Percentiles rank a stretch among this genome's conserved stretches.
phyloP scores from a whole-genome alignment of 1,140 invertebrate species.

The Drosophila kikkawai region DNA sequence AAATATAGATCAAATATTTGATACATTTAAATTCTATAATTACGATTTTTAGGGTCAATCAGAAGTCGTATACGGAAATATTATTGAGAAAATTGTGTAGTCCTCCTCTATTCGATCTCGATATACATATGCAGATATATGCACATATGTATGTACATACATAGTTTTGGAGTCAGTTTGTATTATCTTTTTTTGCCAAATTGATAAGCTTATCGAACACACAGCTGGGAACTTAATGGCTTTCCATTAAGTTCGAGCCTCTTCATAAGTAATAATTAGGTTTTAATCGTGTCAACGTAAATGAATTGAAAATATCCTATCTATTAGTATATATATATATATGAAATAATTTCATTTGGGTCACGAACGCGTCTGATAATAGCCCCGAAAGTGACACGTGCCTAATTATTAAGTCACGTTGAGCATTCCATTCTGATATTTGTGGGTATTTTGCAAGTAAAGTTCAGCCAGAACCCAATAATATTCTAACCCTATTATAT shows the following conservation, averaged over 20 bases:
- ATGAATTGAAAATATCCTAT: conserved; percentile 31
- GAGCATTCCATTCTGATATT: conserved; percentile 10
- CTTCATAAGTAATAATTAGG: conserved; percentile 6
- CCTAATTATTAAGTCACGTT: conserved; percentile 3
- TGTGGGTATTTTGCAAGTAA: conserved; percentile 55
- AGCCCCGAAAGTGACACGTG: conserved; percentile 17
- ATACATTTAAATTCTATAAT: no score
- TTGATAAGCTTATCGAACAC: conserved; percentile 1
- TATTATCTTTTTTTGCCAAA: conserved; percentile 1
- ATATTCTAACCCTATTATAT: conserved; percentile 14
- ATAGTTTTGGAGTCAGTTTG: background rate
- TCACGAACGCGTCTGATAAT: conserved; percentile 35
- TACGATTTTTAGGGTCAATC: background rate
- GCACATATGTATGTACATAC: no score
- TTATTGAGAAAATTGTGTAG: background rate
- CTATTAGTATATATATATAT: background rate
- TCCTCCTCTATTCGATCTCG: background rate
- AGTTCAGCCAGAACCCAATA: conserved; percentile 20
- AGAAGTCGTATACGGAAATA: background rate
- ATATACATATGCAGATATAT: background rate
- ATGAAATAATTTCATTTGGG: conserved; percentile 18
- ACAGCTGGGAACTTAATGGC: conserved; percentile 3
- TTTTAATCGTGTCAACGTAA: background rate
- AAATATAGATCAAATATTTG: no score
- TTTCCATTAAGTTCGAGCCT: conserved; percentile 22